A percentile compares a stretch with the other conserved stretches of the same genome.
These are phyloP conservation scores for Pseudorhiza aurosa DNA, from an alignment of 30 jellyfish, hydroid and myxozoan genomes.

Conservation along the genomic window DNA sequence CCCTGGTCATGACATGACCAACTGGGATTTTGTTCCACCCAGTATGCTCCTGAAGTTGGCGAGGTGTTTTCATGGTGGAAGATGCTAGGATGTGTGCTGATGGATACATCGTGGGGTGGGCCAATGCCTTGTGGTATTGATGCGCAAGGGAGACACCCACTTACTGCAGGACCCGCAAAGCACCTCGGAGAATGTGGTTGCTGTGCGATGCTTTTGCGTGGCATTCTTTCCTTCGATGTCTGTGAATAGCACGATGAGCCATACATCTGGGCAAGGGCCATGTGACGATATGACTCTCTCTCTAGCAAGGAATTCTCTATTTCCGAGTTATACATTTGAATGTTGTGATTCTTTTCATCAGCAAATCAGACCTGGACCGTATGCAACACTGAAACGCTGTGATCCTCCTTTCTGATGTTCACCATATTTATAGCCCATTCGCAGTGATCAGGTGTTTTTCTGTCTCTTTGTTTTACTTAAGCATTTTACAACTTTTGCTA, in stretches of 20 bases:
- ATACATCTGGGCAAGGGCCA: slow-evolving; percentile 46
- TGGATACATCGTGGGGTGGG: background rate
- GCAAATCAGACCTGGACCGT: too few relatives aligned
- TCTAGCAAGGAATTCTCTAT: slow-evolving; percentile 7
- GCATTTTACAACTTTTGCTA: background rate
- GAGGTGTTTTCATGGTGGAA: background rate
- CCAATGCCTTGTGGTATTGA: background rate
- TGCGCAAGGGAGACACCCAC: background rate
- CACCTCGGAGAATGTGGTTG: slow-evolving; percentile 17
- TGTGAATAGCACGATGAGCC: slow-evolving; percentile 20
- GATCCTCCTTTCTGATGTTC: background rate
- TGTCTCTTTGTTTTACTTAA: background rate
- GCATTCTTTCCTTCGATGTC: slow-evolving; percentile 22
- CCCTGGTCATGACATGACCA: slow-evolving; percentile 26
- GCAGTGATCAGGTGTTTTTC: slow-evolving; percentile 1
- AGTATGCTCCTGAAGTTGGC: slow-evolving; percentile 3
- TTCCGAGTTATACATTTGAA: slow-evolving; percentile 26
- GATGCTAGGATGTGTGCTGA: background rate
- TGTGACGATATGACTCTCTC: slow-evolving; percentile 52
- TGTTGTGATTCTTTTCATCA: background rate
- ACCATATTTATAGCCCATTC: background rate
- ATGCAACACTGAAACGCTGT: too few relatives aligned
- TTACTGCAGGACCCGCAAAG: background rate
- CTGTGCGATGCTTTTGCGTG: slow-evolving; percentile 19
- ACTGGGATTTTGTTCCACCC: slow-evolving; percentile 22